Evolutionary conservation across 2,888 invertebrate genomes (phyloP).

Genomic region (Teinopalpus imperialis): DNA sequence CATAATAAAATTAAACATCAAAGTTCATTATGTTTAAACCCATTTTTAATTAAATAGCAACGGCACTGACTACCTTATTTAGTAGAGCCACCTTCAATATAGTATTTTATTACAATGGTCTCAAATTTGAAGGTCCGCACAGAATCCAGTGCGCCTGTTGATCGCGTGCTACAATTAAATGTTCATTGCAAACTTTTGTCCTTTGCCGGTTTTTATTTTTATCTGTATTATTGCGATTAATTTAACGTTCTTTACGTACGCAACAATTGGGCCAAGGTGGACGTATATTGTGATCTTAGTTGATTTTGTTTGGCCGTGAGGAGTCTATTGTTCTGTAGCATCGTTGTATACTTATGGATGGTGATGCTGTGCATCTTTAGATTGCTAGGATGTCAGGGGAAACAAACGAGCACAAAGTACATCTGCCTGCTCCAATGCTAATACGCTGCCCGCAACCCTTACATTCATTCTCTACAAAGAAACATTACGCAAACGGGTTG

Average conservation of each 20-base stretch:
- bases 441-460: no score
- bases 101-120: conserved; percentile 11
- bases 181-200: conserved; percentile 21
- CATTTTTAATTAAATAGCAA: conserved; percentile 7
- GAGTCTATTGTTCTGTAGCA: conserved; percentile 1
- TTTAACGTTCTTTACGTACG: neutral
- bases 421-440: no score
- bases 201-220: conserved; percentile 20
- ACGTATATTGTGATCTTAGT: neutral
- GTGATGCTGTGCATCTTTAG: no score
- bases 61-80: conserved; percentile 10
- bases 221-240: conserved; percentile 13
- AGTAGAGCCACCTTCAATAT: conserved; percentile 8
- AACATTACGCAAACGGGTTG: no score
- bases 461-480: no score
- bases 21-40: no score
- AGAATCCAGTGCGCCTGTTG: conserved; percentile 4
- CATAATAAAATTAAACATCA: no score
- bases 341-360: no score
- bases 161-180: conserved; percentile 14
- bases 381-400: no score
- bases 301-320: conserved; percentile 4
- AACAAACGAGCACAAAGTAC: no score
- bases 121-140: conserved; percentile 12
- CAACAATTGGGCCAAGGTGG: conserved; percentile 21